Conservation (phyloP, 2,113 vertebrate genomes). For the Coptodon bakossiorum region DNA sequence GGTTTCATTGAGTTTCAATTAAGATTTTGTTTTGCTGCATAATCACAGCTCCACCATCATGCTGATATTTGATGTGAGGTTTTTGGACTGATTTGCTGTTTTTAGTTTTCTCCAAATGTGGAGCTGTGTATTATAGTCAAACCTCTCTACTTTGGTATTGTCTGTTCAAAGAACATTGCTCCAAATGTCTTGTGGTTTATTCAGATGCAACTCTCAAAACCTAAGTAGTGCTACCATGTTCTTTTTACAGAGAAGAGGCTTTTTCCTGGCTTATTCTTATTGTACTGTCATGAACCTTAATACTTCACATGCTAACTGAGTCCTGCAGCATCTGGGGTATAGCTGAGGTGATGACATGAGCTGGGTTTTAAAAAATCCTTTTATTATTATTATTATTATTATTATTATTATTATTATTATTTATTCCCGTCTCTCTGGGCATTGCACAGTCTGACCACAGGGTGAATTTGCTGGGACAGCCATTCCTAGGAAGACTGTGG, state of each 20-base stretch:
- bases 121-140: neutral
- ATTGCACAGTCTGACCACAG: neutral
- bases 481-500: neutral
- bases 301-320: neutral
- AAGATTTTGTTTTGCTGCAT: neutral
- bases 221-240: neutral
- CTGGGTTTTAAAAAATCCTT: neutral
- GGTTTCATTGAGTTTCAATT: neutral
- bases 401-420: neutral
- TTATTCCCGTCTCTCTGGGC: fast-evolving
- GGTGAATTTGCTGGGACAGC: fast-evolving
- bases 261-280: neutral
- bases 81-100: fast-evolving
- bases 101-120: fast-evolving
- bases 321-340: neutral
- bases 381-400: neutral
- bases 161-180: neutral
- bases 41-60: neutral
- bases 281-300: neutral
- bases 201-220: neutral
- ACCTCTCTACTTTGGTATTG: neutral
- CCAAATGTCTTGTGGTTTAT: neutral
- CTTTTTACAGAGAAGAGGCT: neutral
- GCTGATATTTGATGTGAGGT: neutral
- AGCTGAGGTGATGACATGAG: neutral